phyloP scores from a whole-genome alignment of 30 jellyfish, hydroid and myxozoan species.

The Hydractinia symbiolongicarpus region DNA sequence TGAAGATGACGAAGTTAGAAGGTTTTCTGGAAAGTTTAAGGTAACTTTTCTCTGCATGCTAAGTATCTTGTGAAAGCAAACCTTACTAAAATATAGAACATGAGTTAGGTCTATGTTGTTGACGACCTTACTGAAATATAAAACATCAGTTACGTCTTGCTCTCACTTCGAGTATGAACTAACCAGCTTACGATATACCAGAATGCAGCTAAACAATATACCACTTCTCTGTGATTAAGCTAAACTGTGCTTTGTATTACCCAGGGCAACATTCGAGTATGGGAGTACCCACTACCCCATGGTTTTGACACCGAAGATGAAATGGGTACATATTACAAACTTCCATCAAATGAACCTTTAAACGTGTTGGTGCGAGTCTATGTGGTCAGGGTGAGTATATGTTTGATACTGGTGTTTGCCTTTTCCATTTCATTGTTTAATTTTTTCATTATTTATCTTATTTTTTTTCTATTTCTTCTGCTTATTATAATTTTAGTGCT shows the following conservation, averaged over 20 bases:
- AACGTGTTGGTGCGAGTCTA: slow-evolving; percentile 86
- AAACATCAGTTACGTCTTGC: no score
- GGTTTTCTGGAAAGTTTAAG: slow-evolving; percentile 93
- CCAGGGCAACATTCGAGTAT: slow-evolving; percentile 90
- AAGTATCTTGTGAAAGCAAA: slow-evolving; percentile 1
- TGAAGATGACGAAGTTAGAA: slow-evolving; percentile 84
- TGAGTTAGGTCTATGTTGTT: no score
- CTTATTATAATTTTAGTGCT: slow-evolving; percentile 36
- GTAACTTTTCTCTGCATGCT: slow-evolving; percentile 13
- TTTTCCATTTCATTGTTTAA: no score
- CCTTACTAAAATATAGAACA: no score
- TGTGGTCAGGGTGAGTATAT: slow-evolving; percentile 75
- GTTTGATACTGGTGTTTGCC: neutral
- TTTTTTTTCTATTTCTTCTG: neutral
- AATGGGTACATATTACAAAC: slow-evolving; percentile 72
- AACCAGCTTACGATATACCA: no score
- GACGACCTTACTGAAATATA: no score
- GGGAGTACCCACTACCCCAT: slow-evolving; percentile 87
- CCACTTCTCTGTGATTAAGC: no score
- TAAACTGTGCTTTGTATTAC: neutral
- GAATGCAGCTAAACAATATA: no score
- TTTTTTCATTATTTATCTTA: neutral
- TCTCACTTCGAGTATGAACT: no score
- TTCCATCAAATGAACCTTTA: slow-evolving; percentile 87
- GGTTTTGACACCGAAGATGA: slow-evolving; percentile 64